A percentile compares a stretch with the other conserved stretches of the same genome.
Evolutionary conservation across 2,888 invertebrate genomes (phyloP).

Genomic region (Chymomyza procnemis): DNA sequence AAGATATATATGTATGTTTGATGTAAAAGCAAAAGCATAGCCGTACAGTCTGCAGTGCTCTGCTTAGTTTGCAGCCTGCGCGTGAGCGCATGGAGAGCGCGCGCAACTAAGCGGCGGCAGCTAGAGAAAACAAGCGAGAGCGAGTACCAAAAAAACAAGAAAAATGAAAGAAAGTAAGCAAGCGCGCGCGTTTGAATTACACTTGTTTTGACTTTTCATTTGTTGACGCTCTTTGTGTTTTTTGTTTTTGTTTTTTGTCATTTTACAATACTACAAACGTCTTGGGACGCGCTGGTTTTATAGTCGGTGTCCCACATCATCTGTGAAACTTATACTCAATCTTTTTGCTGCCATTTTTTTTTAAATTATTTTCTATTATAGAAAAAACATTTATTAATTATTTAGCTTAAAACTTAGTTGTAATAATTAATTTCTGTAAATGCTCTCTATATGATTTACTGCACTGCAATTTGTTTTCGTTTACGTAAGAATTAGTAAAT

Average conservation of each 20-base stretch:
- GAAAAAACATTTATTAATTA: not conserved
- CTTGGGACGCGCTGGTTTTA: not conserved
- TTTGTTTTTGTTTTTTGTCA: too few relatives aligned
- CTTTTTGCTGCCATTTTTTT: conserved; percentile 50
- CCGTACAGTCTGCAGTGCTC: too few relatives aligned
- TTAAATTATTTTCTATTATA: not conserved
- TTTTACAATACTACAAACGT: conserved; percentile 8
- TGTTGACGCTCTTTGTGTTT: too few relatives aligned
- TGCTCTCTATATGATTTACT: conserved; percentile 10
- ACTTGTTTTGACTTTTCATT: not conserved
- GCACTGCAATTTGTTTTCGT: conserved; percentile 31
- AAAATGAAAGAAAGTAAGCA: conserved; percentile 14
- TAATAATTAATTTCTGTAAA: conserved; percentile 39
- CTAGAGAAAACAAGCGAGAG: conserved; percentile 6
- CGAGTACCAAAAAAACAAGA: too few relatives aligned
- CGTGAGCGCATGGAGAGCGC: not conserved
- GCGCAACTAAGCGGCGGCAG: not conserved
- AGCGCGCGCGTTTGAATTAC: not conserved
- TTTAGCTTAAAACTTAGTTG: conserved; percentile 32
- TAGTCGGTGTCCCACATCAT: not conserved
- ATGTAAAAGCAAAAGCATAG: not conserved
- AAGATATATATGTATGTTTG: not conserved
- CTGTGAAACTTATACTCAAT: conserved; percentile 38
- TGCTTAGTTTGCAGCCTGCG: not conserved
- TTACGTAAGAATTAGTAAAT: conserved; percentile 67